These are phyloP conservation scores for Amblyopsis hoosieri DNA, from an alignment of 2,797 vertebrate genomes.

Conservation along the genomic window DNA sequence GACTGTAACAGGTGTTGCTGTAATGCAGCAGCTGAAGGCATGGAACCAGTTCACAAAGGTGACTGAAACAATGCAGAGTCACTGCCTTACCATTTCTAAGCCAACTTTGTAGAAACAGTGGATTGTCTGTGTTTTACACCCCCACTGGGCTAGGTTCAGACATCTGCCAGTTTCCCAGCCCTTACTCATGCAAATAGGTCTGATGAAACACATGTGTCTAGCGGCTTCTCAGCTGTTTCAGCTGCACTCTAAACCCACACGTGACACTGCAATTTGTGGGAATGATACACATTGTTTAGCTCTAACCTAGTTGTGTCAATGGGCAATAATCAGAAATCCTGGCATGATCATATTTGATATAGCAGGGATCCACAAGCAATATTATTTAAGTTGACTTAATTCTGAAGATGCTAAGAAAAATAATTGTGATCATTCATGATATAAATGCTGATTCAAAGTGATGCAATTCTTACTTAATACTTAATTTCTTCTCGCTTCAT, in stretches of 20 bases:
- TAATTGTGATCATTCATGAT: not conserved
- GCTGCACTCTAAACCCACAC: slow-evolving; percentile 22
- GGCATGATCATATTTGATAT: slow-evolving; percentile 9
- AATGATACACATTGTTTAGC: slow-evolving; percentile 35
- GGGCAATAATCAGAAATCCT: slow-evolving; percentile 20
- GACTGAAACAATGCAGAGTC: slow-evolving; percentile 46
- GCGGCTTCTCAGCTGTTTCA: slow-evolving; percentile 35
- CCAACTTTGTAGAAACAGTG: slow-evolving; percentile 49
- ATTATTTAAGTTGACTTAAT: not conserved
- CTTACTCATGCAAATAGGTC: slow-evolving; percentile 75
- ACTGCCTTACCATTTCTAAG: slow-evolving; percentile 13
- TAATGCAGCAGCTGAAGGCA: slow-evolving; percentile 45
- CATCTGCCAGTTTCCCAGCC: slow-evolving; percentile 77
- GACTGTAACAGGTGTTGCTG: slow-evolving; percentile 53
- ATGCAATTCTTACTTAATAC: not conserved
- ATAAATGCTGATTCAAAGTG: not conserved
- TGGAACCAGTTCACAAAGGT: slow-evolving; percentile 48
- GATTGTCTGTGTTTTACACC: slow-evolving; percentile 54
- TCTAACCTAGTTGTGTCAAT: slow-evolving; percentile 11
- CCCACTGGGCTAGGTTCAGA: slow-evolving; percentile 71
- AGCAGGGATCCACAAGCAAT: slow-evolving; percentile 5
- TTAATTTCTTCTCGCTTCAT: slow-evolving; percentile 15
- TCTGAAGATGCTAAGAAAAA: not conserved
- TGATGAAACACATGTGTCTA: slow-evolving; percentile 28
- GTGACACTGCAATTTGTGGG: slow-evolving; percentile 54